Conservation (phyloP, 1,140 invertebrate genomes). For the Bombus waltoni region DNA sequence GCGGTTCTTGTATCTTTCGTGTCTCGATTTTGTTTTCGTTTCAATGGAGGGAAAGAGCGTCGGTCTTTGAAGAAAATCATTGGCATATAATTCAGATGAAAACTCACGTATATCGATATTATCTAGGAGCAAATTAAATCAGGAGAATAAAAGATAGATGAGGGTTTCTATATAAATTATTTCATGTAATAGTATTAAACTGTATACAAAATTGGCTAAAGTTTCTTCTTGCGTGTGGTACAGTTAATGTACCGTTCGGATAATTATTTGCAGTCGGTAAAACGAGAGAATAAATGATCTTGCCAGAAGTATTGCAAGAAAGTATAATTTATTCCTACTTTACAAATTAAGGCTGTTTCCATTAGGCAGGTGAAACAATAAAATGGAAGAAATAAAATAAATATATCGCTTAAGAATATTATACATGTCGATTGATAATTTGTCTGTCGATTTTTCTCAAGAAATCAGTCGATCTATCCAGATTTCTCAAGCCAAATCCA, state of each 20-base stretch:
- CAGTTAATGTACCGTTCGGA: neutral
- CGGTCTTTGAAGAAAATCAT: too few relatives aligned
- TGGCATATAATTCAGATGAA: too few relatives aligned
- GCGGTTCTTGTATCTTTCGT: neutral
- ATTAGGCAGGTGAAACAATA: neutral
- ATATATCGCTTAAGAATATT: conserved; percentile 1
- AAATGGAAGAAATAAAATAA: neutral
- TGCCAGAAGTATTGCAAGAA: conserved; percentile 7
- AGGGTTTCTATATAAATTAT: too few relatives aligned
- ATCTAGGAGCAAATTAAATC: too few relatives aligned
- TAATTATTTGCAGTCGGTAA: neutral
- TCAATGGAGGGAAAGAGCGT: too few relatives aligned
- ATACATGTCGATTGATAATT: neutral
- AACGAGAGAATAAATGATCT: neutral
- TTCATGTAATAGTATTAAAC: neutral
- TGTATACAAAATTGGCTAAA: conserved; percentile 16
- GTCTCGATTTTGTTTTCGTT: too few relatives aligned
- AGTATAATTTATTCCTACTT: neutral
- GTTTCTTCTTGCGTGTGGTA: neutral
- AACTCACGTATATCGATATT: too few relatives aligned
- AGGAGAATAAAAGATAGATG: too few relatives aligned
- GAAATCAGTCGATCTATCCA: neutral
- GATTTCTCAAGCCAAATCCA: neutral
- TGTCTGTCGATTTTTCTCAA: neutral
- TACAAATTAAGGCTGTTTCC: neutral